Evolutionary conservation across 2,797 vertebrate genomes (phyloP), one percentile per base, ranked within the genome.

Genomic region (Gymnodraco acuticeps): DNA sequence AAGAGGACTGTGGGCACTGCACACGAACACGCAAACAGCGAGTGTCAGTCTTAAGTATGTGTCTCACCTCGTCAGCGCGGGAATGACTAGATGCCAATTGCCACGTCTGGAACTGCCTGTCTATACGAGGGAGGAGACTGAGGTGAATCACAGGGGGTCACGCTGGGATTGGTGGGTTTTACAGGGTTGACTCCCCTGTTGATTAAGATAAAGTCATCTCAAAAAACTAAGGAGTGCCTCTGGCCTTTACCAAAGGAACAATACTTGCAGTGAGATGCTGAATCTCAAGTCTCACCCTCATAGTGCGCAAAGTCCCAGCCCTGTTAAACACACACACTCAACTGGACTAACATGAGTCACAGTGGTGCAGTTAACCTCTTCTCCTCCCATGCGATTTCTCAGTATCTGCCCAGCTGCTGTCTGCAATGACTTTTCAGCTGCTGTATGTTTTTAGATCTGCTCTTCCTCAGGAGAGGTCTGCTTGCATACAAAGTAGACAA

Each of bases 261-360:
- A 48, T 17, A 43, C 52, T 82, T 4, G 31, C 69, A 74, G 80
- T 54, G 64, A 73, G 70, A 84, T 77, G 73, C 68, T 54, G 63
- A 68, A 70, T 64, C 72, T 62, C 67, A 63, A 66, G 78, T 83
- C 60, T 90, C 73, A 16, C 77, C 81, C 73, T 84, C 68, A 10
- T 53, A n/a, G 52, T 68, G 77, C 74, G 52, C 62, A 79, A 45
- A 82, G 47, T 68, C 87, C 80, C 85, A 79, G 70, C 85, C 86
- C 77, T 85, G 83, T 85, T 91, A 88, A 83, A 83, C 73, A 89
- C 83, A 91, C 82, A 85, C 73, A 78, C 81, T 79, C 72, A 75
- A 75, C 56, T 69, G 64, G 82, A 80, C 82, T 74, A 68, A 63
- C 77, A 83, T 90, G 91, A 94, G 85, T 94, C 93, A 94, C 87